These are phyloP conservation scores for Cathartes aura DNA, from an alignment of 2,113 vertebrate genomes.

Conservation along the genomic window DNA sequence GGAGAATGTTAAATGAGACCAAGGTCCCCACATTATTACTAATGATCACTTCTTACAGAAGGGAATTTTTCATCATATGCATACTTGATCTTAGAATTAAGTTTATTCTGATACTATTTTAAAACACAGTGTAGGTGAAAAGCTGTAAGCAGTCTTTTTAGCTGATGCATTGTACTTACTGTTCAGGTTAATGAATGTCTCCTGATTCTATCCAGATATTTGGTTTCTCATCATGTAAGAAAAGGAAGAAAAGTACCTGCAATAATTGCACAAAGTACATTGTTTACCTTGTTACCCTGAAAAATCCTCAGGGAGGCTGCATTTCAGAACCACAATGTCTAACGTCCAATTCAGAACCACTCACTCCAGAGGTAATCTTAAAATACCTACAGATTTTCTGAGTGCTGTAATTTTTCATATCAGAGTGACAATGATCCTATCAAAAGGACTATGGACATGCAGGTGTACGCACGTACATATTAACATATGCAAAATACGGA, in stretches of 20 bases:
- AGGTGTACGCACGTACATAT: neutral
- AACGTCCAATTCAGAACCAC: constrained; percentile 24
- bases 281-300: constrained; percentile 4
- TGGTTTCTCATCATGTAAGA: neutral
- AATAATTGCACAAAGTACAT: constrained; percentile 22
- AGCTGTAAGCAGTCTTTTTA: neutral
- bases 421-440: neutral
- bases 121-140: neutral
- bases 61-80: neutral
- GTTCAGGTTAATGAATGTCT: neutral
- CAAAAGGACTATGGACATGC: neutral
- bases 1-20: neutral
- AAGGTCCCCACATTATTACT: neutral
- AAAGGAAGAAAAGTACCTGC: neutral
- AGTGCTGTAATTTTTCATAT: neutral
- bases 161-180: neutral
- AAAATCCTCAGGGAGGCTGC: neutral
- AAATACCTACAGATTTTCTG: neutral
- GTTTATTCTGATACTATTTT: neutral
- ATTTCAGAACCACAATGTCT: constrained; percentile 36
- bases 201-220: neutral
- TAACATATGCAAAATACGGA: neutral
- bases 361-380: neutral
- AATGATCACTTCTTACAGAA: neutral
- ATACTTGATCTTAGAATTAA: neutral